Evolutionary conservation across 2,888 invertebrate genomes (phyloP).

Genomic region (Eupithecia inturbata): DNA sequence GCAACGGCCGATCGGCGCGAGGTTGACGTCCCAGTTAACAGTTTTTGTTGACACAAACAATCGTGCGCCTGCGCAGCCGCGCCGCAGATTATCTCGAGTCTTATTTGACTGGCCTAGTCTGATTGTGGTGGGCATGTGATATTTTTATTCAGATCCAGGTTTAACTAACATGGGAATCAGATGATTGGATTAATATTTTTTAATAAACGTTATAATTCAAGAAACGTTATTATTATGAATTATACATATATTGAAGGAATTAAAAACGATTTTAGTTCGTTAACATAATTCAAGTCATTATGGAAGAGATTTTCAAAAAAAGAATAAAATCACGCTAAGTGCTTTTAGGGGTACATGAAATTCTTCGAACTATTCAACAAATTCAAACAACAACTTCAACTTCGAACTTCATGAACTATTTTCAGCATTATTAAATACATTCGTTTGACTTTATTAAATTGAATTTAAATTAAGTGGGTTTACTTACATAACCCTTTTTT

Average conservation of each 20-base stretch:
- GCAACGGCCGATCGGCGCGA: conserved; percentile 38
- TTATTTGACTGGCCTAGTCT: conserved; percentile 25
- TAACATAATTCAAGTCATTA: not conserved
- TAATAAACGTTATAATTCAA: no score
- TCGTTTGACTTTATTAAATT: not conserved
- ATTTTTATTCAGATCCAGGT: not conserved
- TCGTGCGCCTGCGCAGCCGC: conserved; percentile 37
- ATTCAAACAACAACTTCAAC: no score
- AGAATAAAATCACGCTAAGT: no score
- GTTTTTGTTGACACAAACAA: conserved; percentile 45
- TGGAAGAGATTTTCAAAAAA: not conserved
- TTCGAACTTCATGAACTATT: no score
- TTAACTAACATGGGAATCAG: not conserved
- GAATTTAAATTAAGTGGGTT: not conserved
- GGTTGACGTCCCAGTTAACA: conserved; percentile 43
- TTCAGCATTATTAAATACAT: not conserved
- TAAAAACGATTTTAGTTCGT: not conserved
- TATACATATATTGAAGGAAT: not conserved
- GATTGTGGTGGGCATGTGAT: not conserved
- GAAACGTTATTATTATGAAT: no score
- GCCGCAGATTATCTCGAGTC: conserved; percentile 26
- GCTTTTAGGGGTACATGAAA: no score
- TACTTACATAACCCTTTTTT: not conserved
- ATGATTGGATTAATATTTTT: not conserved
- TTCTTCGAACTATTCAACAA: no score